Conservation (phyloP, 2,113 vertebrate species). For the Carettochelys insculpta region DNA sequence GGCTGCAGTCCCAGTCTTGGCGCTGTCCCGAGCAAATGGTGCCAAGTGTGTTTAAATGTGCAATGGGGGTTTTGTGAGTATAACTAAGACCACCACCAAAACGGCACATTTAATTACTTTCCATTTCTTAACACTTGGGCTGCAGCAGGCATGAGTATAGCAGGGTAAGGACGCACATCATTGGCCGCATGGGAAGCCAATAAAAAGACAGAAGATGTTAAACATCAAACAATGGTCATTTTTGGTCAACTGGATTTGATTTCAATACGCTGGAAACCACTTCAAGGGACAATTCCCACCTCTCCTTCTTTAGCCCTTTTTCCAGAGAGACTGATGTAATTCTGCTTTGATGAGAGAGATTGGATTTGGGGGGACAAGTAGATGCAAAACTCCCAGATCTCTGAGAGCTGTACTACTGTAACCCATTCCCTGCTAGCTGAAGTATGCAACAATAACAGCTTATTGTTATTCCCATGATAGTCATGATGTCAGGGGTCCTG, state of each 20-base stretch:
- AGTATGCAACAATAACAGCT: slow-evolving; percentile 1
- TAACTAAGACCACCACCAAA: slow-evolving; percentile 45
- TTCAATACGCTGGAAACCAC: background rate
- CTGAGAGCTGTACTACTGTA: slow-evolving; percentile 32
- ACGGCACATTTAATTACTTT: background rate
- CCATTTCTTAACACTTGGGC: background rate
- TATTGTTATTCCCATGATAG: background rate
- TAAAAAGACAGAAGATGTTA: background rate
- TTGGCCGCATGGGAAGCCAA: background rate
- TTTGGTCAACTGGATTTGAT: background rate
- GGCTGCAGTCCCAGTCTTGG: slow-evolving; percentile 49
- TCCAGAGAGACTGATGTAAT: background rate
- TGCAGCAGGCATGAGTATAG: slow-evolving; percentile 14
- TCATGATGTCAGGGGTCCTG: background rate
- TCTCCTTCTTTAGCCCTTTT: slow-evolving; percentile 7
- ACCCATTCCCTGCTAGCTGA: background rate
- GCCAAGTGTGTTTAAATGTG: slow-evolving; percentile 26
- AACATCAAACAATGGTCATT: background rate
- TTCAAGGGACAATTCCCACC: background rate
- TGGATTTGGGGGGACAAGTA: background rate
- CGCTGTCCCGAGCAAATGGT: slow-evolving; percentile 12
- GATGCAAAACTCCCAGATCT: background rate
- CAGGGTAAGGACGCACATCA: background rate
- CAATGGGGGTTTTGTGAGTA: background rate
- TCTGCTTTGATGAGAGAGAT: background rate